Evolutionary conservation across 2,888 invertebrate species (phyloP), one percentile per base, ranked within the genome.

Genomic region (Aleiodes testaceus): DNA sequence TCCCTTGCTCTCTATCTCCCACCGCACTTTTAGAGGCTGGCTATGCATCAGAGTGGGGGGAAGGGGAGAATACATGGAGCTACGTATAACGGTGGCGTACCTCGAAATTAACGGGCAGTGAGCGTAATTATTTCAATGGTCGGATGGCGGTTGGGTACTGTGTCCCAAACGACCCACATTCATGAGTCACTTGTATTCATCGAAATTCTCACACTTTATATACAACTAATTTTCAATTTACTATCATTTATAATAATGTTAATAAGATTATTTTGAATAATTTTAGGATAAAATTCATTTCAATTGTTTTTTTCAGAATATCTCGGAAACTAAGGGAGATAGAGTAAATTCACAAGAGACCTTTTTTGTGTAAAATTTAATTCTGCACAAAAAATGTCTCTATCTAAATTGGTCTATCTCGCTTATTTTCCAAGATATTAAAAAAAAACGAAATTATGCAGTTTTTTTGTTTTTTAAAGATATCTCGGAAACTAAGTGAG

Each of bases 91-190:
- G 78, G 82, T 55, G 81, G 81, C 75, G 75, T 80, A 80, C 82
- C 84, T 82, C 83, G 81, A 82, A 85, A 85, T 85, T 85, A 84
- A 84, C 85, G 83, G 81, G 79, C 83, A 83, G 81, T 79, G 81
- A 82, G 80, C 81, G 84, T 85, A 84, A 85, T 85, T 84, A 83
- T 85, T 85, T 85, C 82, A 83, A 85, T 81, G 82, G 82, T 77
- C 81, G 79, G 18, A 50, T 75, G 79, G 79, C 75, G 79, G 71
- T 70, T 75, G 79, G 79, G 74, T 79, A 67, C 70, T 72, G 69
- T 70, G 64, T 71, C 30, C 69, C 63, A 73, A 77, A 73, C 72
- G 77, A 75, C 74, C 75, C 72, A 72, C 75, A 75, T 72, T 75
- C 72, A 44, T 42, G 20, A 55, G 30, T 61, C 73, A 65, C 61